These are phyloP conservation scores for Ryuthela nishihirai DNA, from an alignment of 2,888 invertebrate species.

Conservation along the genomic window DNA sequence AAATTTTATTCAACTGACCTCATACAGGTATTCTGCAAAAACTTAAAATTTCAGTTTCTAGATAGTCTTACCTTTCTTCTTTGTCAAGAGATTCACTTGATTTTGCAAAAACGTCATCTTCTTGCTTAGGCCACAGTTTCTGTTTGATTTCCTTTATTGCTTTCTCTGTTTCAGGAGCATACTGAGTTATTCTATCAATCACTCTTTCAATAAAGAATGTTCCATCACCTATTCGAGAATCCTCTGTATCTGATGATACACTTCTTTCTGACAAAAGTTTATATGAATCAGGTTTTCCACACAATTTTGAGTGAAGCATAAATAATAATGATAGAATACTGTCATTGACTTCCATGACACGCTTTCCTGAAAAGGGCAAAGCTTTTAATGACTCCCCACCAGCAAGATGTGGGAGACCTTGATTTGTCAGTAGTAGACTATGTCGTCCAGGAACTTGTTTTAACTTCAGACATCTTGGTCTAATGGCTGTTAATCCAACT, in stretches of 20 bases:
- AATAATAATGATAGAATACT: slow-evolving; percentile 84
- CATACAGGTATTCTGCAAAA: no score
- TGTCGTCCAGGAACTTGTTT: slow-evolving; percentile 31
- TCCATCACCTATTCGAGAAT: slow-evolving; percentile 70
- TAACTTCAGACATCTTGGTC: slow-evolving; percentile 27
- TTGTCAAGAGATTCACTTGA: slow-evolving; percentile 65
- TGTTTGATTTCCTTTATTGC: slow-evolving; percentile 65
- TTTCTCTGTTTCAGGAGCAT: slow-evolving; percentile 5
- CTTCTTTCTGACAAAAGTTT: slow-evolving; percentile 46
- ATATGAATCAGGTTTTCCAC: slow-evolving; percentile 76
- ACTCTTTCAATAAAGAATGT: slow-evolving; percentile 79
- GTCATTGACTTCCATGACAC: slow-evolving; percentile 47
- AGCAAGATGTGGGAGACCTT: slow-evolving; percentile 20
- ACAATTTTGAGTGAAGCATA: slow-evolving; percentile 84
- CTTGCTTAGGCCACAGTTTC: slow-evolving; percentile 65
- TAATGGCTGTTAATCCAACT: slow-evolving; percentile 21
- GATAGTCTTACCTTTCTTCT: slow-evolving; percentile 61
- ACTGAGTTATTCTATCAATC: slow-evolving; percentile 55
- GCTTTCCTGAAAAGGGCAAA: slow-evolving; percentile 15
- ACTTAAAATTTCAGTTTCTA: neutral
- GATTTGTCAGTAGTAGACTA: slow-evolving; percentile 23
- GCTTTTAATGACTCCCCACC: neutral
- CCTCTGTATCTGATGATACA: slow-evolving; percentile 20
- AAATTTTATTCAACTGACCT: no score
- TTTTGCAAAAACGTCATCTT: slow-evolving; percentile 3